Evolutionary conservation across 1,140 invertebrate genomes (phyloP), one percentile per base, ranked within the genome.

Genomic region (Himalopsyche phryganea): DNA sequence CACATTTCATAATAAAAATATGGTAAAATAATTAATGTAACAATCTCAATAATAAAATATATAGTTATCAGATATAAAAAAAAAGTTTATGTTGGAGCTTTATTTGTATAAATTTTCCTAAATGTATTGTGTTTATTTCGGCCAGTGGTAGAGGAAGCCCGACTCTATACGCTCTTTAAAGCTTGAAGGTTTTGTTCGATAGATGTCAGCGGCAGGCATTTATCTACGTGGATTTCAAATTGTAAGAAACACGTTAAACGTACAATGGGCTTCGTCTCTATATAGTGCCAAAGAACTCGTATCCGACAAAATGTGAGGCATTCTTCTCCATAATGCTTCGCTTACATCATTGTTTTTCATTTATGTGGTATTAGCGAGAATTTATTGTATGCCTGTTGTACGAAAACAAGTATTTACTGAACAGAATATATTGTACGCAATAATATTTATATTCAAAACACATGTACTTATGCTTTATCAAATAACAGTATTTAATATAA

Each of bases 141-240:
- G 40, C 44, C 48, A 33, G 55, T 32, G 48, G 13, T 32, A 17
- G 41, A 47, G 40, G 53, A 28, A 19, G 17, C 23, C 44, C 53
- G 19, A 41, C 46, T 38, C 46, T 56, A 45, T 48, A 48, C 46
- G 53, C 53, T 36, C 45, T 45, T 48, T 56, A 56, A 50, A 50
- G 55, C 48, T 41, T 46, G 49, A 17, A 49, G 51, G 50, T 58
- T 53, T 54, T 54, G 54, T 50, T 56, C 60, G 60, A 58, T 58
- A 58, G 54, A 62, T 54, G 60, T 62, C 60, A 56, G 45, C 32
- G 40, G 14, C 54, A 62, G 60, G 53, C 54, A 49, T 51, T 52
- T 47, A 51, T 58, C 47, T 50, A 23, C 55, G 38, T 38, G 53
- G 53, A 53, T 53, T 47, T 59, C 57, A 33, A 40, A 42, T 32